These are phyloP conservation scores for Elymnias hypermnestra DNA, from an alignment of 1,140 invertebrate genomes.

Conservation along the genomic window DNA sequence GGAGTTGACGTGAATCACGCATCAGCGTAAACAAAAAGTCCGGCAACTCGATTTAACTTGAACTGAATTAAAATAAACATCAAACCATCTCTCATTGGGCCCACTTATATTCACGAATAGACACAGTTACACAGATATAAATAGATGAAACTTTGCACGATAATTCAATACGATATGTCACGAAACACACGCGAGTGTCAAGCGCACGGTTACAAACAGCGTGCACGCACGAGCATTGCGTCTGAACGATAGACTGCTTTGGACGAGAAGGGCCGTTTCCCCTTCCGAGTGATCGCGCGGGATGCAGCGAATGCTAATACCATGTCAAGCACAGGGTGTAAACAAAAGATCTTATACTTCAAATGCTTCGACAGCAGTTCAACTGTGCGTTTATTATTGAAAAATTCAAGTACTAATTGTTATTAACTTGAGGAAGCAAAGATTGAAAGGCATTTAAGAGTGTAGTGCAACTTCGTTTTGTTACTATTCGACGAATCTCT, in stretches of 20 bases:
- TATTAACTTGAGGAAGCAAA: constrained; percentile 8
- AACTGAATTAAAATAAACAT: constrained; percentile 60
- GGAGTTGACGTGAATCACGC: constrained; percentile 49
- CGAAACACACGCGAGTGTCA: constrained; percentile 28
- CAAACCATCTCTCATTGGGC: constrained; percentile 47
- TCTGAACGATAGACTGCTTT: constrained; percentile 52
- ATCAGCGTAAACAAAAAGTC: constrained; percentile 50
- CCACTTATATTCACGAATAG: constrained; percentile 45
- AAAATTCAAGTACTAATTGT: constrained; percentile 20
- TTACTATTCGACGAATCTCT: too few species aligned
- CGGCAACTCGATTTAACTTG: constrained; percentile 44
- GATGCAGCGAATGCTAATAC: constrained; percentile 66
- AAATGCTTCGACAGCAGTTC: constrained; percentile 15
- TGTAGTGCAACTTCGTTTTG: too few species aligned
- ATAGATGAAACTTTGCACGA: constrained; percentile 45
- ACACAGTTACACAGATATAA: constrained; percentile 40
- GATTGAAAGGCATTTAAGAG: not conserved
- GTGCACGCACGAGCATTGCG: constrained; percentile 60
- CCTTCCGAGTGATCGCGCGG: constrained; percentile 66
- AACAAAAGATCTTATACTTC: constrained; percentile 25
- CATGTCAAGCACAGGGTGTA: constrained; percentile 32
- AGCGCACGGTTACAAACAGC: constrained; percentile 28
- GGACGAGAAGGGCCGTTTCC: constrained; percentile 63
- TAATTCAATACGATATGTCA: constrained; percentile 48
- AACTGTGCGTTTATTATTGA: too few species aligned